phyloP scores from a whole-genome alignment of 1,140 invertebrate species.

The Diorhabda carinulata region DNA sequence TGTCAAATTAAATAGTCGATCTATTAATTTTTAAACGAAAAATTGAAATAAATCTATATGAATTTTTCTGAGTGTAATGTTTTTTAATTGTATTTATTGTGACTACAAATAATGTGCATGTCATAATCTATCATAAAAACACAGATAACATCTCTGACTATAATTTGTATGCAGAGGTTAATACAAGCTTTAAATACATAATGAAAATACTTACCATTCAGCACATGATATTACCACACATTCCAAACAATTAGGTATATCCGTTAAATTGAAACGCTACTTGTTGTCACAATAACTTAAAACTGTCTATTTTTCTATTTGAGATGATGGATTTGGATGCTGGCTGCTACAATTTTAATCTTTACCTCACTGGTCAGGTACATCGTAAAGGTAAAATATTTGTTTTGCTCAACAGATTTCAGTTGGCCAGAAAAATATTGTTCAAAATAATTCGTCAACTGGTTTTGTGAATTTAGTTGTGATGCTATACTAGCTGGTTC shows the following conservation, averaged over 20 bases:
- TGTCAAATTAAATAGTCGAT: too few relatives aligned
- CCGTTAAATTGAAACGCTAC: neutral
- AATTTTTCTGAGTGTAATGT: too few relatives aligned
- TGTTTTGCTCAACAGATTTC: neutral
- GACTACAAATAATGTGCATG: too few relatives aligned
- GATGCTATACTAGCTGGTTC: neutral
- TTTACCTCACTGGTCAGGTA: neutral
- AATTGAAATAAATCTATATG: too few relatives aligned
- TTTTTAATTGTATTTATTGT: too few relatives aligned
- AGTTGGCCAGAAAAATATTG: too few relatives aligned
- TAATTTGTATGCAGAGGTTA: too few relatives aligned
- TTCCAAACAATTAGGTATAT: neutral
- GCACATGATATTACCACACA: slow-evolving; percentile 2
- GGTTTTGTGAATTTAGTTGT: neutral
- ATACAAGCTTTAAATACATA: neutral
- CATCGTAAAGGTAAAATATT: neutral
- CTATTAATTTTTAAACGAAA: too few relatives aligned
- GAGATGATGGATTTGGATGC: neutral
- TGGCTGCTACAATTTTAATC: neutral
- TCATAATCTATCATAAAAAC: too few relatives aligned
- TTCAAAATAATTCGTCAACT: neutral
- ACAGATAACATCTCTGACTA: too few relatives aligned
- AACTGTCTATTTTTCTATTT: too few relatives aligned
- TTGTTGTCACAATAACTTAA: neutral
- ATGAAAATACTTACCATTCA: neutral